These are phyloP conservation scores for Halichoeres trimaculatus DNA, from an alignment of 2,113 vertebrate species.

Conservation along the genomic window DNA sequence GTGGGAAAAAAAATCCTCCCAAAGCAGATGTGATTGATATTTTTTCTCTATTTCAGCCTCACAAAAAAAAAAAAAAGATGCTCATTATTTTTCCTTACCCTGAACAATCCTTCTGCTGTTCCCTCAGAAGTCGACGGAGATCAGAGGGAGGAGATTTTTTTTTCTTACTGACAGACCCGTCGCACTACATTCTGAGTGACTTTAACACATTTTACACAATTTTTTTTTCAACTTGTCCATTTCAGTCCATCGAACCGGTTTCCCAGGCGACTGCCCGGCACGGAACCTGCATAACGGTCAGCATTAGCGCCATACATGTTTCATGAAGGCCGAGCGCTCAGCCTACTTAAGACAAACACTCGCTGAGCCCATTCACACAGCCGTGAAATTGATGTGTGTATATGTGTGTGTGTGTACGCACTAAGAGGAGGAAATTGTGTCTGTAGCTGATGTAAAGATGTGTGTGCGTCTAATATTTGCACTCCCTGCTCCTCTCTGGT, in stretches of 20 bases:
- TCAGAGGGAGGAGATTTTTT: constrained; percentile 11
- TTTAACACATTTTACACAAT: constrained; percentile 38
- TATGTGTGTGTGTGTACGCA: constrained; percentile 1
- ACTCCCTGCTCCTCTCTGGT: constrained; percentile 44
- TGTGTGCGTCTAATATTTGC: constrained; percentile 58
- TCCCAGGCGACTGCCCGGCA: constrained; percentile 54
- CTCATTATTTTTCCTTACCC: constrained; percentile 56
- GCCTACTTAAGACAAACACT: constrained; percentile 55
- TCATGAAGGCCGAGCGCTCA: constrained; percentile 60
- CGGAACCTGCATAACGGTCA: constrained; percentile 48
- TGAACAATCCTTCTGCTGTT: constrained; percentile 17
- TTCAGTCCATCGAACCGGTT: constrained; percentile 51
- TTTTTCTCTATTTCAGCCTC: neutral
- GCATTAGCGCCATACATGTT: constrained; percentile 72
- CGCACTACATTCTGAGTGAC: constrained; percentile 9
- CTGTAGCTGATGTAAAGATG: neutral
- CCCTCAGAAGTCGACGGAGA: neutral
- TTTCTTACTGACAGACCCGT: neutral
- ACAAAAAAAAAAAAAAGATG: constrained; percentile 3
- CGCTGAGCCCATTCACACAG: neutral
- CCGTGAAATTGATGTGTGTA: constrained; percentile 37
- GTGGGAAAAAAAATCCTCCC: neutral
- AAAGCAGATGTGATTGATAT: constrained; percentile 11
- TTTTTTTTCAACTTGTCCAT: constrained; percentile 43
- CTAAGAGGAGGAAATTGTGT: constrained; percentile 19